A percentile compares a stretch with the other conserved stretches of the same genome.
Conservation (phyloP, 1,140 invertebrate genomes). For the Rhynchophorus ferrugineus region DNA sequence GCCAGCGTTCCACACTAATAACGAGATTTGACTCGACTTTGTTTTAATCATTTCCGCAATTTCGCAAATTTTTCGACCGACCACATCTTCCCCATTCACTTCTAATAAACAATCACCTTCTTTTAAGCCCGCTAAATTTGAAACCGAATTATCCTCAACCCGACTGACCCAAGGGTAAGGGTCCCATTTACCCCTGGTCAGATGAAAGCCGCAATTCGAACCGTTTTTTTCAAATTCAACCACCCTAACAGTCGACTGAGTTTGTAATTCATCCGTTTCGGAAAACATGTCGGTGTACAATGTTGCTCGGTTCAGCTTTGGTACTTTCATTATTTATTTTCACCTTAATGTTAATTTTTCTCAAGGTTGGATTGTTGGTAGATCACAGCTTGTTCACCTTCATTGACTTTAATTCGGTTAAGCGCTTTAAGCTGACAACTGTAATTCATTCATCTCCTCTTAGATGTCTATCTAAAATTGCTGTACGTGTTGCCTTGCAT, state of each 20-base stretch:
- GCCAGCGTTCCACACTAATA: slow-evolving; percentile 44
- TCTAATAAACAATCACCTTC: slow-evolving; percentile 57
- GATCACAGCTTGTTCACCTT: slow-evolving; percentile 25
- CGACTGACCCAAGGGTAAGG: slow-evolving; percentile 61
- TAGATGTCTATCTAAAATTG: too few relatives aligned
- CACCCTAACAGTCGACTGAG: slow-evolving; percentile 35
- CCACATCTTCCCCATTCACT: slow-evolving; percentile 53
- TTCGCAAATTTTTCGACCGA: slow-evolving; percentile 52
- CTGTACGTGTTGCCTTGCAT: too few relatives aligned
- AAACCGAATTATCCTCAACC: slow-evolving; percentile 45
- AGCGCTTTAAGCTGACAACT: neutral
- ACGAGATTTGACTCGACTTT: slow-evolving; percentile 39
- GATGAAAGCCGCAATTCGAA: slow-evolving; percentile 52
- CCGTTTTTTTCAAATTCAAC: slow-evolving; percentile 35
- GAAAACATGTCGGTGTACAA: slow-evolving; percentile 27
- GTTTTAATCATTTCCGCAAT: slow-evolving; percentile 49
- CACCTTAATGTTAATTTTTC: slow-evolving; percentile 34
- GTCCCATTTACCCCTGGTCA: slow-evolving; percentile 61
- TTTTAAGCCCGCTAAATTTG: slow-evolving; percentile 43
- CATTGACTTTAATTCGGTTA: slow-evolving; percentile 7
- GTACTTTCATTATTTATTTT: slow-evolving; percentile 30
- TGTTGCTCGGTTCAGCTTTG: slow-evolving; percentile 15
- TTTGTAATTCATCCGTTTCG: slow-evolving; percentile 34
- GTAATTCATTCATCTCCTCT: too few relatives aligned
- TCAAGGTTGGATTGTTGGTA: slow-evolving; percentile 23